Conservation (phyloP, 2,888 invertebrate species). For the Cantharis nigra region DNA sequence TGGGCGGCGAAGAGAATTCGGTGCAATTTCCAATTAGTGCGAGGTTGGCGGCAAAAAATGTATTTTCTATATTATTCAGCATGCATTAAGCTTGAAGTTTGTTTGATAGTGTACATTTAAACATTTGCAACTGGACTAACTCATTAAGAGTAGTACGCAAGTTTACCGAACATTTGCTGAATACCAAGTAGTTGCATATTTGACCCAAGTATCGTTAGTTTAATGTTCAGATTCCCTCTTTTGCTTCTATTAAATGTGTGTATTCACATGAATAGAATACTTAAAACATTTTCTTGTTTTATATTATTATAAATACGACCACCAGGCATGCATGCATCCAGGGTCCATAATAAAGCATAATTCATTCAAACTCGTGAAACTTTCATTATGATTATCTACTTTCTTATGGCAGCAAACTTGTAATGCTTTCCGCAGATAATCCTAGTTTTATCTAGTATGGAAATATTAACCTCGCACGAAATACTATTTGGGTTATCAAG, state of each 20-base stretch:
- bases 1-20: not conserved
- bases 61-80: not conserved
- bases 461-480: not conserved
- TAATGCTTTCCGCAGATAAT: not conserved
- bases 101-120: conserved; percentile 8
- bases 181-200: conserved; percentile 45
- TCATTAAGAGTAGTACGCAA: conserved; percentile 46
- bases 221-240: conserved; percentile 46
- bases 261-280: conserved; percentile 38
- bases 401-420: not conserved
- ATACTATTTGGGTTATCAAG: not conserved
- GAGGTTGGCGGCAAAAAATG: not conserved
- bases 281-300: conserved; percentile 28
- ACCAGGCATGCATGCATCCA: not conserved
- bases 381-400: not conserved
- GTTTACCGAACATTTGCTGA: conserved; percentile 45
- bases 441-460: not conserved
- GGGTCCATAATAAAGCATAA: not conserved
- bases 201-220: conserved; percentile 45
- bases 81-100: not conserved
- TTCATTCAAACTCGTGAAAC: not conserved
- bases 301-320: not conserved
- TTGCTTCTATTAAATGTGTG: conserved; percentile 44
- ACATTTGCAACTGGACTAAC: conserved; percentile 35
- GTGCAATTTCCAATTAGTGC: not conserved